phyloP scores from a whole-genome alignment of 2,797 vertebrate species.

The Scolopax rusticola region DNA sequence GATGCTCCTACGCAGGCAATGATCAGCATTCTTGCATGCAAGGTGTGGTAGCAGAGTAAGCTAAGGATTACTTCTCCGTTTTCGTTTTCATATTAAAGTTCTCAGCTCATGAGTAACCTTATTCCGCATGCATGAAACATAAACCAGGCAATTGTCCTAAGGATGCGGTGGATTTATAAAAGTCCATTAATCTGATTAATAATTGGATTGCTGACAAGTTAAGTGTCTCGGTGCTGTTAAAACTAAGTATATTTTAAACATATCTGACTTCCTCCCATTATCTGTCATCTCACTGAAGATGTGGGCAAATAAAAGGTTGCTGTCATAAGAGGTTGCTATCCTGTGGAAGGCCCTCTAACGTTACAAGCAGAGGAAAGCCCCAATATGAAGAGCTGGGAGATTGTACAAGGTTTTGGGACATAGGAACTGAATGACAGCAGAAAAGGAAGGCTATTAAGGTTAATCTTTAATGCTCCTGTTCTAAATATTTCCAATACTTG shows the following conservation, averaged over 20 bases:
- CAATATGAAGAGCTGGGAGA: neutral
- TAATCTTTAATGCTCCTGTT: conserved; percentile 55
- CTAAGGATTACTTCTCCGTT: conserved; percentile 43
- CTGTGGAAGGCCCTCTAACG: neutral
- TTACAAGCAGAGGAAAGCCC: neutral
- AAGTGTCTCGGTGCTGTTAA: conserved; percentile 80
- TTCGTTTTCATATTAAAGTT: conserved; percentile 44
- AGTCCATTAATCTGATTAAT: conserved; percentile 83
- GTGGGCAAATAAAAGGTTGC: conserved; percentile 71
- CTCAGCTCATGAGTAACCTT: conserved; percentile 31
- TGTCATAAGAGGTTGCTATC: conserved; percentile 2
- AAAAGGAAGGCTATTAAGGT: conserved; percentile 7
- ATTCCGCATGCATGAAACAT: conserved; percentile 71
- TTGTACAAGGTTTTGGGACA: neutral
- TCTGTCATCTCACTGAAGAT: conserved; percentile 75
- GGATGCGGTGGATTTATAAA: conserved; percentile 74
- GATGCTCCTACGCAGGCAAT: neutral
- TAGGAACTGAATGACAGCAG: conserved; percentile 19
- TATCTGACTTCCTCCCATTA: conserved; percentile 76
- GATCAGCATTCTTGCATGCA: conserved; percentile 42
- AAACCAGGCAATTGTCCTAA: conserved; percentile 76
- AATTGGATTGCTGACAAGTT: conserved; percentile 80
- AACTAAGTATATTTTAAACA: conserved; percentile 79
- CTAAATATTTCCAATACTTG: conserved; percentile 38
- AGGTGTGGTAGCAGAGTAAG: conserved; percentile 36